Evolutionary conservation across 2,888 invertebrate species (phyloP).

Genomic region (Choreutis nemorana): DNA sequence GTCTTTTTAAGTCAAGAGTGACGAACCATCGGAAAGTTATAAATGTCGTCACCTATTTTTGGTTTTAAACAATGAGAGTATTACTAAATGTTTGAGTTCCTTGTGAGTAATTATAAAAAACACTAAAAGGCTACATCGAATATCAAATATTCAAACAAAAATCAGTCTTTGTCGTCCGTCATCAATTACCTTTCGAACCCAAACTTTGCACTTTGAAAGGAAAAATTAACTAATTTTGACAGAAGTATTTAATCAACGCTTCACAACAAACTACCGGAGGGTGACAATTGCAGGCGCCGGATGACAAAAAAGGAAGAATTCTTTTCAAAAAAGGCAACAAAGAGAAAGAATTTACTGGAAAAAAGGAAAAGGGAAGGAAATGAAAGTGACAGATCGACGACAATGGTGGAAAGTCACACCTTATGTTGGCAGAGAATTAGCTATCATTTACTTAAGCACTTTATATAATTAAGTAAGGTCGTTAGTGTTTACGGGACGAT

Average conservation of each 20-base stretch:
- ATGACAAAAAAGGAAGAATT: slow-evolving; percentile 42
- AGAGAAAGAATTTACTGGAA: slow-evolving; percentile 50
- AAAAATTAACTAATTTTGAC: slow-evolving; percentile 49
- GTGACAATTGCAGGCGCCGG: slow-evolving; percentile 58
- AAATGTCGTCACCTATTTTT: too few species aligned
- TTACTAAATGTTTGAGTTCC: too few species aligned
- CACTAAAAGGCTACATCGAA: too few species aligned
- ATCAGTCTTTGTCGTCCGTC: too few species aligned
- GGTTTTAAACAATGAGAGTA: too few species aligned
- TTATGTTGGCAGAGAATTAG: slow-evolving; percentile 63
- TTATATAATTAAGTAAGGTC: slow-evolving; percentile 61
- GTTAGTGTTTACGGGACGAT: slow-evolving; percentile 43
- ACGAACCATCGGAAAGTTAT: too few species aligned
- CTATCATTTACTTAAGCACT: slow-evolving; percentile 65
- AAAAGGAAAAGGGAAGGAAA: slow-evolving; percentile 45
- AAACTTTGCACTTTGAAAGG: slow-evolving; percentile 25
- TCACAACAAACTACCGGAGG: slow-evolving; percentile 50
- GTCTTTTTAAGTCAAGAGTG: too few species aligned
- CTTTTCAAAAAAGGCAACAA: slow-evolving; percentile 61
- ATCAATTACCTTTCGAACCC: too few species aligned
- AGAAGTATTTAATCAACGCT: slow-evolving; percentile 56
- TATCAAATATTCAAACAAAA: too few species aligned
- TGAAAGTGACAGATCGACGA: slow-evolving; percentile 63
- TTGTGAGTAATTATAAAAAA: too few species aligned
- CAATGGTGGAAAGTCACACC: slow-evolving; percentile 64